Evolutionary conservation across 2,888 invertebrate genomes (phyloP).

Genomic region (Andricus quercusramuli): DNA sequence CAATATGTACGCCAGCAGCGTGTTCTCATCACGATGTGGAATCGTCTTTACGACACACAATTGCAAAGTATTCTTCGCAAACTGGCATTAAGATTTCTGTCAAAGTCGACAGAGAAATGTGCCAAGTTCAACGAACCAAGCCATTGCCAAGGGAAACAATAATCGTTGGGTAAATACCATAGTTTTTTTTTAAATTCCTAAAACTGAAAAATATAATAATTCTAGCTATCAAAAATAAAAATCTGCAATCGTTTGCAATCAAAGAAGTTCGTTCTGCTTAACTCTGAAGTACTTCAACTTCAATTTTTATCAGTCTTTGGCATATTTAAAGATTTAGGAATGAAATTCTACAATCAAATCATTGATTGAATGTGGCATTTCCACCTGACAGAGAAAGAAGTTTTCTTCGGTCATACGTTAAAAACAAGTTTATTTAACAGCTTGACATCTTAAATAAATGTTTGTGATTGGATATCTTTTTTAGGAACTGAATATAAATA

Average conservation of each 20-base stretch:
- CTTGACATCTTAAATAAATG: background rate
- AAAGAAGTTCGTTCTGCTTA: no score
- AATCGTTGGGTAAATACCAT: slow-evolving; percentile 78
- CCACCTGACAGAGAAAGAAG: no score
- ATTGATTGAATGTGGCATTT: no score
- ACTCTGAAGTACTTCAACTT: no score
- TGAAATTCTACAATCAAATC: no score
- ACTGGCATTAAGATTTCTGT: slow-evolving; percentile 82
- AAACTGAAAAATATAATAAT: no score
- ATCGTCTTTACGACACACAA: slow-evolving; percentile 79
- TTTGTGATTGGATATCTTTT: background rate
- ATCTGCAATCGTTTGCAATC: no score
- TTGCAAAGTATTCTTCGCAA: slow-evolving; percentile 79
- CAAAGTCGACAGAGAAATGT: slow-evolving; percentile 83
- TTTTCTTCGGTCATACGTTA: no score
- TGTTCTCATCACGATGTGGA: slow-evolving; percentile 83
- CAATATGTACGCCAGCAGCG: slow-evolving; percentile 83
- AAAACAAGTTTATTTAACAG: no score
- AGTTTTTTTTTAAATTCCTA: background rate
- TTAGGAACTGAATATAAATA: background rate
- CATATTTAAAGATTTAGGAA: no score
- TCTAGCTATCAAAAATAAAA: no score
- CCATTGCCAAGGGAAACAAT: slow-evolving; percentile 79
- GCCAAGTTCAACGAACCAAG: slow-evolving; percentile 79
- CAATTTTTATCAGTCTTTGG: no score